phyloP scores from a whole-genome alignment of 2,888 invertebrate species.

The Leptinotarsa peninsularis region DNA sequence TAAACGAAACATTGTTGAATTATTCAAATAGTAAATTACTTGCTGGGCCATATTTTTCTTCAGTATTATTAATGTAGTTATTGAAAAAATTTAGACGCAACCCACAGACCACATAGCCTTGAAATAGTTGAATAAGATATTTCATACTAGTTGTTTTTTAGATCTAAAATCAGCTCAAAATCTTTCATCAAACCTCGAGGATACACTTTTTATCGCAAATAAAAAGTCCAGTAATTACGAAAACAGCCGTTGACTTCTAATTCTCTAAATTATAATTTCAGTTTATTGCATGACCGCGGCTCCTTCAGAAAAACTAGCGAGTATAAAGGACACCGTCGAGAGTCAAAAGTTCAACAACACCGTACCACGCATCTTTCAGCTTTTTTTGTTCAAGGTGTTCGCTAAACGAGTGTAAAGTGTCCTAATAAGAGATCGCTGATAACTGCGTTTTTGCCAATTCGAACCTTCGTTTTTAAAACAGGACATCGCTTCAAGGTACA shows the following conservation, averaged over 20 bases:
- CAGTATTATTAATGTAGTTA: no score
- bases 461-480: slow-evolving; percentile 16
- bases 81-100: no score
- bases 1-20: no score
- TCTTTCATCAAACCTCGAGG: no score
- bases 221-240: not conserved
- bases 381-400: slow-evolving; percentile 22
- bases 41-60: no score
- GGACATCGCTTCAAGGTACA: slow-evolving; percentile 18
- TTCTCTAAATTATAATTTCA: not conserved
- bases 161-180: no score
- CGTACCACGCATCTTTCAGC: slow-evolving; percentile 20
- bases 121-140: not conserved
- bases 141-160: not conserved
- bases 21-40: no score
- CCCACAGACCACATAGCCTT: no score
- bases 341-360: slow-evolving; percentile 22
- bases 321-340: not conserved
- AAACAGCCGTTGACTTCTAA: slow-evolving; percentile 1
- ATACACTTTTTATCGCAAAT: not conserved
- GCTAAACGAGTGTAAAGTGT: slow-evolving; percentile 3
- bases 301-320: slow-evolving; percentile 4
- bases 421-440: slow-evolving; percentile 8
- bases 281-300: not conserved
- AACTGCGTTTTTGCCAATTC: slow-evolving; percentile 7